These are phyloP conservation scores for Scaptomyza parva DNA, from an alignment of 2,888 invertebrate species.

Conservation along the genomic window DNA sequence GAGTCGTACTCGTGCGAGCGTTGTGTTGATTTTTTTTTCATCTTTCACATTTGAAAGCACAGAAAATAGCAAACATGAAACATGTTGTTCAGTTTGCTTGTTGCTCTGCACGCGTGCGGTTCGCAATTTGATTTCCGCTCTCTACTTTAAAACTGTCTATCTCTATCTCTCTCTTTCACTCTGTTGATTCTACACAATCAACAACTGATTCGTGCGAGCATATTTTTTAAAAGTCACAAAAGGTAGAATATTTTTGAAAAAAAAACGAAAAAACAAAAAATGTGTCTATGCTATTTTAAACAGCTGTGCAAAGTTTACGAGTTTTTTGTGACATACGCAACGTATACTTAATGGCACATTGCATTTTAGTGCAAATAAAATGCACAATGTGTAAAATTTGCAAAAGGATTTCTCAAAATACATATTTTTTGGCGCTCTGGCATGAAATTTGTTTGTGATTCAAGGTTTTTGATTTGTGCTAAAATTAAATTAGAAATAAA, in stretches of 20 bases:
- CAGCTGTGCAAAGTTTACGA: conserved; percentile 68
- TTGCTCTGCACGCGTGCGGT: conserved; percentile 80
- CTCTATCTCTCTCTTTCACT: neutral
- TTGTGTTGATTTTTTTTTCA: conserved; percentile 51
- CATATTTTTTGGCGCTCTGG: conserved; percentile 34
- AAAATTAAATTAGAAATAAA: conserved; percentile 12
- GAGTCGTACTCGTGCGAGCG: conserved; percentile 36
- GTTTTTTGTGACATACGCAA: conserved; percentile 38
- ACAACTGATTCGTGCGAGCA: conserved; percentile 16
- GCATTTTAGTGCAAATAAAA: conserved; percentile 23
- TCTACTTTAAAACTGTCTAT: neutral
- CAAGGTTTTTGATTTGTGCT: conserved; percentile 47
- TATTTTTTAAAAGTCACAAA: conserved; percentile 49
- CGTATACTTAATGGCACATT: conserved; percentile 69
- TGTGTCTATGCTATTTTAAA: conserved; percentile 61
- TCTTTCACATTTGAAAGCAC: conserved; percentile 68
- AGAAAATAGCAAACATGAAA: conserved; percentile 76
- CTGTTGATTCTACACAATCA: conserved; percentile 3
- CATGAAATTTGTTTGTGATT: conserved; percentile 47
- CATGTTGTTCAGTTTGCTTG: conserved; percentile 81
- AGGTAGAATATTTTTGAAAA: conserved; percentile 65
- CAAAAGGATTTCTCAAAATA: conserved; percentile 34
- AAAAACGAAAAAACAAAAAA: conserved; percentile 26
- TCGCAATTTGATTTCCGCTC: conserved; percentile 45
- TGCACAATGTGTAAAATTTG: conserved; percentile 13